Conservation (phyloP, 2,797 vertebrate genomes). For the Oceanodroma leucorhoa region DNA sequence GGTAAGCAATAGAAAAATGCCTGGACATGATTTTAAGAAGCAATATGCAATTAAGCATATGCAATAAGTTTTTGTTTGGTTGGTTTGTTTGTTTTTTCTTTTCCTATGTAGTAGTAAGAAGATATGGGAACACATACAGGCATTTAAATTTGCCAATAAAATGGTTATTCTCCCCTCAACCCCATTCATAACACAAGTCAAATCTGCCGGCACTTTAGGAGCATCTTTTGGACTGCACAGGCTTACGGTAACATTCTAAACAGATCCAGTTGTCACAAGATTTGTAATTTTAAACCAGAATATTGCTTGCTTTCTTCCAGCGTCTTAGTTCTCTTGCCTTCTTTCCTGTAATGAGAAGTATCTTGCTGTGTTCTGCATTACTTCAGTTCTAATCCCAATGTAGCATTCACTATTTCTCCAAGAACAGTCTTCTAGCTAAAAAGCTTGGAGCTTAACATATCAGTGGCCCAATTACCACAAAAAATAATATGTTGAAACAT, state of each 20-base stretch:
- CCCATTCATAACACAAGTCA: background rate
- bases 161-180: background rate
- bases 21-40: background rate
- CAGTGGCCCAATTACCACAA: too few species aligned
- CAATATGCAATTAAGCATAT: background rate
- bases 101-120: background rate
- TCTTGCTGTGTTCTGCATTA: background rate
- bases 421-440: background rate
- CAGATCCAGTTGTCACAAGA: background rate
- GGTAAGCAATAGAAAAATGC: background rate
- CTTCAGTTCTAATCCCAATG: background rate
- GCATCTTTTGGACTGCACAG: background rate
- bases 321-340: accelerated
- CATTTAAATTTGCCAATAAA: background rate
- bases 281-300: background rate
- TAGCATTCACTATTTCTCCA: background rate
- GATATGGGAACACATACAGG: background rate
- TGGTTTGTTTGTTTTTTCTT: accelerated
- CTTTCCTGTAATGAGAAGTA: background rate
- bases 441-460: background rate
- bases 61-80: accelerated
- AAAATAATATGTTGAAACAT: background rate
- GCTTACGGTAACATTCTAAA: background rate
- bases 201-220: background rate
- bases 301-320: background rate